phyloP scores from a whole-genome alignment of 2,797 vertebrate species.

The Bothrops alternatus region DNA sequence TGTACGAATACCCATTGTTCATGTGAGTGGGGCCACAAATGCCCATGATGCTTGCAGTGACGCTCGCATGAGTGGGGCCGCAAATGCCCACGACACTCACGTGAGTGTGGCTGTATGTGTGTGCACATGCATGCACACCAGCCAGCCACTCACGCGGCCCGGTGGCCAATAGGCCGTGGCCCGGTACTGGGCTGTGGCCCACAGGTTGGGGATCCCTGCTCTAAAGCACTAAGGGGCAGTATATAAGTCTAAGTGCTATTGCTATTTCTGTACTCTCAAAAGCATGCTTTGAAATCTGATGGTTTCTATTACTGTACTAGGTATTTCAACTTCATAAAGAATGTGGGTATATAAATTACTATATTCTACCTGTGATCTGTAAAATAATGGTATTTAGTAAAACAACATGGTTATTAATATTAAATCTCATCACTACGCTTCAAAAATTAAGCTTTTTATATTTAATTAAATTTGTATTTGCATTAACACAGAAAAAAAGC shows the following conservation, averaged over 20 bases:
- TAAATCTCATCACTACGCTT: neutral
- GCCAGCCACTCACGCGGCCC: no score
- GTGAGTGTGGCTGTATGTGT: no score
- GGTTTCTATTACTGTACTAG: neutral
- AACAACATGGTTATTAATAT: neutral
- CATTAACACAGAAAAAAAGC: neutral
- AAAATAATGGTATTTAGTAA: neutral
- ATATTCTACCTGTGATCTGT: no score
- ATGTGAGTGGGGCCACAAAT: no score
- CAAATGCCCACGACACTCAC: no score
- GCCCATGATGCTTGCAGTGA: no score
- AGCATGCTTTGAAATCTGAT: neutral
- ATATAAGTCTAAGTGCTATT: neutral
- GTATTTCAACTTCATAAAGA: neutral
- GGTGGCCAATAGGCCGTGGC: no score
- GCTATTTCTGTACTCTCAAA: neutral
- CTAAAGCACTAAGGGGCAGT: neutral
- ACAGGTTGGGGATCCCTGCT: no score
- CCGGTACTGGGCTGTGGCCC: no score
- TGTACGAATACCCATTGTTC: no score
- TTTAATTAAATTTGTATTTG: neutral
- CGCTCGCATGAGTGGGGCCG: no score
- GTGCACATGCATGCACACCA: no score
- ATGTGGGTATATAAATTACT: neutral
- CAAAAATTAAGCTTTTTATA: neutral